A percentile compares a stretch with the other conserved stretches of the same genome.
These are phyloP conservation scores for Alligator sinensis DNA, from an alignment of 2,113 vertebrate species.

Conservation along the genomic window DNA sequence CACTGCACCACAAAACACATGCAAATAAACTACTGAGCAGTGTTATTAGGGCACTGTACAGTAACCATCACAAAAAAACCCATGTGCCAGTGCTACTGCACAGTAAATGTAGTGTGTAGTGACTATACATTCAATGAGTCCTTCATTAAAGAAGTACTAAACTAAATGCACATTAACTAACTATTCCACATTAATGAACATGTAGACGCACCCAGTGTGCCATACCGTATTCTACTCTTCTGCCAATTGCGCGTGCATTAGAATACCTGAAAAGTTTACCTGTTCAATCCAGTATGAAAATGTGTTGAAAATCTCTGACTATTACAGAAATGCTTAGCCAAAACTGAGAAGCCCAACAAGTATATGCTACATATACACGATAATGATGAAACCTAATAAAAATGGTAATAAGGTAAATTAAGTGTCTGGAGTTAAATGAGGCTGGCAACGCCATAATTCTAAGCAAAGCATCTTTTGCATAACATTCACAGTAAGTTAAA, in stretches of 20 bases:
- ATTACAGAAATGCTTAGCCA: not conserved
- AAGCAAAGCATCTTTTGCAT: not conserved
- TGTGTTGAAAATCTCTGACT: not conserved
- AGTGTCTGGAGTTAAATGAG: conserved; percentile 49
- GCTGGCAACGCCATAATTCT: conserved; percentile 28
- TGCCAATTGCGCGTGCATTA: not conserved
- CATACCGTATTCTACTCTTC: not conserved
- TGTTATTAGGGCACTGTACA: too few relatives aligned
- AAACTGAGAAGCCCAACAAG: not conserved
- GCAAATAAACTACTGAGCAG: too few relatives aligned
- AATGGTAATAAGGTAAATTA: conserved; percentile 59
- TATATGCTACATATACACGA: not conserved
- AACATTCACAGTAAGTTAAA: conserved; percentile 23
- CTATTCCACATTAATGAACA: too few relatives aligned
- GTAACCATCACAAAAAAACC: too few relatives aligned
- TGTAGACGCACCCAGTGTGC: not conserved
- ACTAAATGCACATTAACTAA: too few relatives aligned
- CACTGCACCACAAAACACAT: too few relatives aligned
- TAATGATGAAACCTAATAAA: conserved; percentile 17
- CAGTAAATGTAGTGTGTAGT: too few relatives aligned
- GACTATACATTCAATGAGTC: too few relatives aligned
- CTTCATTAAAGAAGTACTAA: too few relatives aligned
- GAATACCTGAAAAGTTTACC: not conserved
- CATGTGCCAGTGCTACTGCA: too few relatives aligned
- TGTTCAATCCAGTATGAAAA: not conserved